These are phyloP conservation scores for Cephus sareptanus DNA, from an alignment of 2,888 invertebrate genomes.

Conservation along the genomic window DNA sequence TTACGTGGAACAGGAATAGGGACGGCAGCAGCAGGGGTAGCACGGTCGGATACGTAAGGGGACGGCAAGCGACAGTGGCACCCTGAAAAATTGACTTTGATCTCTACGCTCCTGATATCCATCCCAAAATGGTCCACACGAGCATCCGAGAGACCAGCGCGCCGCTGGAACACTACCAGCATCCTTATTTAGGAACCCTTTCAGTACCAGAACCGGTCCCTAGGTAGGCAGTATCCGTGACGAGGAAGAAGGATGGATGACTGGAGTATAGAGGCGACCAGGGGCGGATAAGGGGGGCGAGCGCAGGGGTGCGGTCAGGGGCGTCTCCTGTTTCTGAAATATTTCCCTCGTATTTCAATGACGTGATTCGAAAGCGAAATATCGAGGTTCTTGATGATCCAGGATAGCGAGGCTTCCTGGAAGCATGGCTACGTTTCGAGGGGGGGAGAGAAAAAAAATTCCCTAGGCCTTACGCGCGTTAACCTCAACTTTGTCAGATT, in stretches of 20 bases:
- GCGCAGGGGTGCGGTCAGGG: not conserved
- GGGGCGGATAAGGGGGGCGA: not conserved
- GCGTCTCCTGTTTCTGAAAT: constrained; percentile 19
- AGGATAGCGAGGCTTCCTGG: not conserved
- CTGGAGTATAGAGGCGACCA: not conserved
- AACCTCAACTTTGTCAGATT: constrained; percentile 4
- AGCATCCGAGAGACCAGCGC: not conserved
- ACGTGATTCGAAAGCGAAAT: constrained; percentile 24
- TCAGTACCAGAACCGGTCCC: not conserved
- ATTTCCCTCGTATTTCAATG: constrained; percentile 25
- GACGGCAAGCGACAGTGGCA: not conserved
- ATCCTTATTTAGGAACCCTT: not conserved
- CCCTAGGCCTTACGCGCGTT: constrained; percentile 8
- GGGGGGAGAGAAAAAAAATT: constrained; percentile 19
- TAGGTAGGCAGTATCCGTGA: not conserved
- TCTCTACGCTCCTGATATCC: not conserved
- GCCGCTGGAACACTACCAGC: not conserved
- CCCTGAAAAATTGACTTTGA: not conserved
- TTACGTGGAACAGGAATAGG: not conserved
- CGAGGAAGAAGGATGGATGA: not conserved
- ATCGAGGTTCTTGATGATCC: constrained; percentile 15
- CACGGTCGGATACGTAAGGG: not conserved
- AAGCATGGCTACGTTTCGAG: not conserved
- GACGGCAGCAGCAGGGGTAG: not conserved
- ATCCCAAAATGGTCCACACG: not conserved